phyloP scores from a whole-genome alignment of 1,140 invertebrate species.

The Drosophila pallidifrons region DNA sequence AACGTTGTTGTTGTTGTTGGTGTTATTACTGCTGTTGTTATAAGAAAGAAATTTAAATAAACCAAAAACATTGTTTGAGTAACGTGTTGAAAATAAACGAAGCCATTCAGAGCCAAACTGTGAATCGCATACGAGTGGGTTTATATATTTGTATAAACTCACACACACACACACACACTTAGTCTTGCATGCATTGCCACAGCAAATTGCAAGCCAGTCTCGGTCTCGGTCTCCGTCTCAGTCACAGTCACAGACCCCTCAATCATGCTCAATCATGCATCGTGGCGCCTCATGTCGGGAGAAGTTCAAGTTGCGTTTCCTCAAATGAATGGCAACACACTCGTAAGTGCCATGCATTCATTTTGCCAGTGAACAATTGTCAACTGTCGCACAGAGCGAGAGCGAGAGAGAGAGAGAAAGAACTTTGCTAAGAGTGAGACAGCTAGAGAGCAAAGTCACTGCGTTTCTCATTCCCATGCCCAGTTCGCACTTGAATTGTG shows the following conservation, averaged over 20 bases:
- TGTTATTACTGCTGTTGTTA: constrained; percentile 45
- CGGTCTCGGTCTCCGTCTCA: not conserved
- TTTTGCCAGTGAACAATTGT: constrained; percentile 46
- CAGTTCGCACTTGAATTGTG: constrained; percentile 56
- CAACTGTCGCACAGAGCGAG: not conserved
- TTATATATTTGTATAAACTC: constrained; percentile 19
- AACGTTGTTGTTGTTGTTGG: constrained; percentile 29
- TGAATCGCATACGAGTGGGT: constrained; percentile 50
- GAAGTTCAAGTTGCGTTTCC: constrained; percentile 70
- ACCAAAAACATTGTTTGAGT: constrained; percentile 83
- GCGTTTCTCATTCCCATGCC: constrained; percentile 17
- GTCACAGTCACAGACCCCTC: constrained; percentile 45
- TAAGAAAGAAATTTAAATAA: constrained; percentile 84
- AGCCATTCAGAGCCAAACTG: constrained; percentile 73
- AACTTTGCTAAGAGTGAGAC: constrained; percentile 12
- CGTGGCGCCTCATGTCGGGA: constrained; percentile 64
- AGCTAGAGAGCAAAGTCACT: constrained; percentile 27
- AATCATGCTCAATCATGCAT: constrained; percentile 81
- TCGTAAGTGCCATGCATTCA: constrained; percentile 78
- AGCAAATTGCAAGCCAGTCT: constrained; percentile 54
- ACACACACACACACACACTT: not conserved
- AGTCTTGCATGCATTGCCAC: constrained; percentile 37
- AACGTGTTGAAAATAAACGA: constrained; percentile 83
- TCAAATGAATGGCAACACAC: constrained; percentile 76
- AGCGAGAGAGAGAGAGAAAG: not conserved